Conservation (phyloP, 1,140 invertebrate genomes). For the Manduca sexta region DNA sequence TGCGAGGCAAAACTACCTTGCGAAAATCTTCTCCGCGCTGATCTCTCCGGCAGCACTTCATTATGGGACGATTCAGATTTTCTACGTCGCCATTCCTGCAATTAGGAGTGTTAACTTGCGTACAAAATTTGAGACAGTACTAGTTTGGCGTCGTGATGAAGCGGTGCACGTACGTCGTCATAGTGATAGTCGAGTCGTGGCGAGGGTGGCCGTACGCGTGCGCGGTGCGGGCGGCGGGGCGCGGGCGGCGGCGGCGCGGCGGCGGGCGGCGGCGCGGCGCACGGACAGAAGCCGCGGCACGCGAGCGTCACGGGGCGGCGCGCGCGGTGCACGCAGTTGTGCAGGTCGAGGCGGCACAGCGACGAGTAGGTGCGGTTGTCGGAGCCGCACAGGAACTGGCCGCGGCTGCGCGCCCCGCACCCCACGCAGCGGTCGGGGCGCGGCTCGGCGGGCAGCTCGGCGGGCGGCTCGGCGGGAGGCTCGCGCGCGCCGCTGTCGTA, state of each 20-base stretch:
- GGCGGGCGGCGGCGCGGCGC: constrained; percentile 44
- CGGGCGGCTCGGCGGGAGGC: constrained; percentile 2
- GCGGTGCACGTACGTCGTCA: neutral
- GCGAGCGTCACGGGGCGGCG: constrained; percentile 80
- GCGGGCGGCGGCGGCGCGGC: constrained; percentile 5
- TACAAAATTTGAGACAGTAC: too few relatives aligned
- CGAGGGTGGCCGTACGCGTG: neutral
- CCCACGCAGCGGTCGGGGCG: constrained; percentile 58
- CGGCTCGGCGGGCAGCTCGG: neutral
- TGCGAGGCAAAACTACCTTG: constrained; percentile 19
- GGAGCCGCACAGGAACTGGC: constrained; percentile 87
- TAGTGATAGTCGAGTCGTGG: neutral
- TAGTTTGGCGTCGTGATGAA: too few relatives aligned
- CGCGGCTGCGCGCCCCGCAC: constrained; percentile 84
- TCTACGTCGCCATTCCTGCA: constrained; percentile 30
- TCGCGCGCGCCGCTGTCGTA: constrained; percentile 33
- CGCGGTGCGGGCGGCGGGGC: neutral
- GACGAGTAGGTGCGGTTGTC: constrained; percentile 96
- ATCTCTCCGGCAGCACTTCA: constrained; percentile 27
- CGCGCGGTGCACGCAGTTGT: constrained; percentile 89
- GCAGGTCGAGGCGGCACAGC: constrained; percentile 89
- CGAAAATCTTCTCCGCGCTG: constrained; percentile 11
- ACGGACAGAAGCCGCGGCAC: constrained; percentile 93
- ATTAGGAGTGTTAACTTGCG: neutral
- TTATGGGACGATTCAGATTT: constrained; percentile 26